phyloP scores from a whole-genome alignment of 2,888 invertebrate species.

The Sylvicola fuscatus region DNA sequence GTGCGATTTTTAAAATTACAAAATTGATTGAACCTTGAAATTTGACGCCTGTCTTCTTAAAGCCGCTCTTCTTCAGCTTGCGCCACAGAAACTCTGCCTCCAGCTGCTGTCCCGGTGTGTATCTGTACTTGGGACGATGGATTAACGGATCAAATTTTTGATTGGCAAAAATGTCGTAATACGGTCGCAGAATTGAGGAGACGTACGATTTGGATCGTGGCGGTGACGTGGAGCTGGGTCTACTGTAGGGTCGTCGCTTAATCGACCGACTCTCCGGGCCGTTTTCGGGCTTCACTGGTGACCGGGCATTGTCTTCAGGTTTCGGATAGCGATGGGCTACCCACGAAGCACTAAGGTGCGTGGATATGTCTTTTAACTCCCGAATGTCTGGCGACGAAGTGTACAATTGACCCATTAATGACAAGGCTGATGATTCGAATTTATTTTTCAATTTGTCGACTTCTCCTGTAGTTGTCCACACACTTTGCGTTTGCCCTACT shows the following conservation, averaged over 20 bases:
- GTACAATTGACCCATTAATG: constrained; percentile 55
- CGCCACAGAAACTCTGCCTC: constrained; percentile 14
- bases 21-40: constrained; percentile 17
- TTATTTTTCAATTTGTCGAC: constrained; percentile 50
- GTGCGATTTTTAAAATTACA: constrained; percentile 4
- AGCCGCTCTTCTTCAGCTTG: constrained; percentile 13
- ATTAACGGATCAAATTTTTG: constrained; percentile 54
- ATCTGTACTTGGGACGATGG: constrained; percentile 55
- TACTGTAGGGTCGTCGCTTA: constrained; percentile 8
- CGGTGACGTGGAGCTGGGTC: constrained; percentile 27
- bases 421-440: constrained; percentile 40
- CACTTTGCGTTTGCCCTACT: constrained; percentile 11
- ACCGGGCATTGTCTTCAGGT: constrained; percentile 42
- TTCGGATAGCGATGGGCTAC: constrained; percentile 59
- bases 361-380: constrained; percentile 55
- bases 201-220: constrained; percentile 27
- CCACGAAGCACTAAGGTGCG: constrained; percentile 61
- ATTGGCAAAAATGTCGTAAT: constrained; percentile 32
- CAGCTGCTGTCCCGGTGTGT: constrained; percentile 33
- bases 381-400: constrained; percentile 61
- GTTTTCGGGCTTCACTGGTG: constrained; percentile 32
- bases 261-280: constrained; percentile 12
- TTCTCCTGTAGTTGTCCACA: constrained; percentile 32
- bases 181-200: constrained; percentile 24
- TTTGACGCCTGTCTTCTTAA: constrained; percentile 16